A percentile compares a stretch with the other conserved stretches of the same genome.
phyloP scores from a whole-genome alignment of 1,140 invertebrate genomes.

The Venturia canescens region DNA sequence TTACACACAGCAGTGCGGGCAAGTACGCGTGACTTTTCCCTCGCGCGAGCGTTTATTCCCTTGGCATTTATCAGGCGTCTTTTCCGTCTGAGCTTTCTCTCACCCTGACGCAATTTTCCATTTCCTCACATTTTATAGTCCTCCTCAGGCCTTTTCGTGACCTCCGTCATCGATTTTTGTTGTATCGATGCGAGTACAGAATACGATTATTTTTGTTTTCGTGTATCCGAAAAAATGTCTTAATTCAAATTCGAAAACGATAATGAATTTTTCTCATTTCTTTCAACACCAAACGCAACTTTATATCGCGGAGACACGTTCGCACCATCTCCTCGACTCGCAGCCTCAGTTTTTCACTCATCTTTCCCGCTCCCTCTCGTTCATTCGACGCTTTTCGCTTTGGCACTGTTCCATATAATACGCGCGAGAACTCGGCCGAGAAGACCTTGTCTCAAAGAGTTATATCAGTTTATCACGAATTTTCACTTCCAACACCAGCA shows the following conservation, averaged over 20 bases:
- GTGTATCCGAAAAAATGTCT: too few species aligned
- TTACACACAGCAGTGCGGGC: not conserved
- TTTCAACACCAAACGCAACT: not conserved
- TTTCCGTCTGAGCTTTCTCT: not conserved
- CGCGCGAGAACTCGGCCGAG: constrained; percentile 20
- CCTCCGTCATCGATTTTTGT: not conserved
- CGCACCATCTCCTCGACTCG: not conserved
- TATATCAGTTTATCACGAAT: constrained; percentile 38
- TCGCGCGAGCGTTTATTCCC: not conserved
- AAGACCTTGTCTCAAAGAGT: constrained; percentile 30
- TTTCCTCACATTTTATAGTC: constrained; percentile 1
- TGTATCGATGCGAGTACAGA: too few species aligned
- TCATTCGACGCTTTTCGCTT: constrained; percentile 16
- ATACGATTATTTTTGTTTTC: too few species aligned
- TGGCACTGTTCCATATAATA: constrained; percentile 19
- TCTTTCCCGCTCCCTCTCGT: not conserved
- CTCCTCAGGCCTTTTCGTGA: not conserved
- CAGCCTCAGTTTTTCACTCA: not conserved
- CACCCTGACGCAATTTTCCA: not conserved
- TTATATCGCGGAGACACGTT: not conserved
- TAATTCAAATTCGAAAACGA: too few species aligned
- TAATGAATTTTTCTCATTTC: not conserved
- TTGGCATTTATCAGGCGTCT: constrained; percentile 12
- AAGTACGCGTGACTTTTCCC: constrained; percentile 6
- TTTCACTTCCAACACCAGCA: constrained; percentile 24